Percentiles rank a stretch among this genome's conserved stretches.
These are phyloP conservation scores for Ploceus nigricollis DNA, from an alignment of 2,113 vertebrate species.

Conservation along the genomic window DNA sequence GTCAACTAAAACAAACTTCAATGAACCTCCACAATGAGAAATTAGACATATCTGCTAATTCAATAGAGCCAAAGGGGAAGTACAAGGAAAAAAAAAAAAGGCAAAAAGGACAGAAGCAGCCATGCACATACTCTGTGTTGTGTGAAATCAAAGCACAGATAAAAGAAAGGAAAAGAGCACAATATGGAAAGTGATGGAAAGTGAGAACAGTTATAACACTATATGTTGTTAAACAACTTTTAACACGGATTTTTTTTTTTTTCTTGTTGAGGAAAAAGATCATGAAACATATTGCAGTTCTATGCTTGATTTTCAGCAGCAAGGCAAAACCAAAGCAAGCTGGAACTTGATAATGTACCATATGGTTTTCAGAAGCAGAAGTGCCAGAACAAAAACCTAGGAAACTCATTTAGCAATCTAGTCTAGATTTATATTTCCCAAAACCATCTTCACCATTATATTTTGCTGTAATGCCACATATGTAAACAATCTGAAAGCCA, in stretches of 20 bases:
- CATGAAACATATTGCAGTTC: neutral
- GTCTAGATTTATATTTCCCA: neutral
- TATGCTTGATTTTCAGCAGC: constrained; percentile 1
- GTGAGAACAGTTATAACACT: neutral
- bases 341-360: neutral
- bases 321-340: constrained; percentile 13
- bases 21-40: neutral
- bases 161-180: neutral
- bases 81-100: neutral
- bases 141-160: neutral
- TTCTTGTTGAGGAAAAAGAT: neutral
- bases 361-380: constrained; percentile 34
- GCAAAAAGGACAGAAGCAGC: neutral
- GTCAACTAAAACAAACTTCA: neutral
- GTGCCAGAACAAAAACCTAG: neutral
- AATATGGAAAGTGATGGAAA: neutral
- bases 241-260: neutral
- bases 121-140: neutral
- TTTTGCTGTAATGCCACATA: neutral
- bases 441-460: neutral
- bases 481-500: neutral
- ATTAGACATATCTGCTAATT: neutral
- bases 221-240: neutral
- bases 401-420: neutral
- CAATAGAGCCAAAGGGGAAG: neutral